Conservation (phyloP, 53 echinoderm and acorn worm genomes). For the Patiria pectinifera region DNA sequence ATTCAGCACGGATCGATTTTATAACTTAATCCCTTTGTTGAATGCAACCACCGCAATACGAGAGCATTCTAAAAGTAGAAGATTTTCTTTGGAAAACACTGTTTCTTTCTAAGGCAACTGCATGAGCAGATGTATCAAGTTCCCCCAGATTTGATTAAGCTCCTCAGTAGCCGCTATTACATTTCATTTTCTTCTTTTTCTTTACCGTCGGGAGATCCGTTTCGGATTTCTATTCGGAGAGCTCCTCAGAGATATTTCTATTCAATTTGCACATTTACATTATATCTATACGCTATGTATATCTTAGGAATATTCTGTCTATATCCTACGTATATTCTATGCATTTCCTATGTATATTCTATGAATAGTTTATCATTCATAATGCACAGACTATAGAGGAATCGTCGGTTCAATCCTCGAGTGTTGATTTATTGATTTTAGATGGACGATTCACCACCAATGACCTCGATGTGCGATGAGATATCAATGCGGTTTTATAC, state of each 20-base stretch:
- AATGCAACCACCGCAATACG: not conserved
- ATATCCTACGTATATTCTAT: too few relatives aligned
- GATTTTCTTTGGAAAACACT: not conserved
- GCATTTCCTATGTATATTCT: too few relatives aligned
- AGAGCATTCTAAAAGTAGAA: not conserved
- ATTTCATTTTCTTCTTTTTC: not conserved
- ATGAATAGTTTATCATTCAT: not conserved
- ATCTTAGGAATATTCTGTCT: too few relatives aligned
- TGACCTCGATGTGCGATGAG: not conserved
- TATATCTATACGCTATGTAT: too few relatives aligned
- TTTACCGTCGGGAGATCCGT: not conserved
- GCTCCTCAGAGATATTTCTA: not conserved
- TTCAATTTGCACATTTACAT: not conserved
- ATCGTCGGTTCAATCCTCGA: not conserved
- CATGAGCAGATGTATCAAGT: not conserved
- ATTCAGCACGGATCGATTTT: too few relatives aligned
- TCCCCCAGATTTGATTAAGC: not conserved
- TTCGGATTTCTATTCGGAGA: not conserved
- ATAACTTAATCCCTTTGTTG: too few relatives aligned
- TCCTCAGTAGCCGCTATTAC: not conserved
- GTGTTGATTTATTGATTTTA: slow-evolving; percentile 4
- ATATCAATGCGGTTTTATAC: not conserved
- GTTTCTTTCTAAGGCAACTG: not conserved
- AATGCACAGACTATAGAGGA: not conserved
- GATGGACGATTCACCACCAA: not conserved